These are phyloP conservation scores for Anarrhichthys ocellatus DNA, from an alignment of 2,113 vertebrate species.

Conservation along the genomic window DNA sequence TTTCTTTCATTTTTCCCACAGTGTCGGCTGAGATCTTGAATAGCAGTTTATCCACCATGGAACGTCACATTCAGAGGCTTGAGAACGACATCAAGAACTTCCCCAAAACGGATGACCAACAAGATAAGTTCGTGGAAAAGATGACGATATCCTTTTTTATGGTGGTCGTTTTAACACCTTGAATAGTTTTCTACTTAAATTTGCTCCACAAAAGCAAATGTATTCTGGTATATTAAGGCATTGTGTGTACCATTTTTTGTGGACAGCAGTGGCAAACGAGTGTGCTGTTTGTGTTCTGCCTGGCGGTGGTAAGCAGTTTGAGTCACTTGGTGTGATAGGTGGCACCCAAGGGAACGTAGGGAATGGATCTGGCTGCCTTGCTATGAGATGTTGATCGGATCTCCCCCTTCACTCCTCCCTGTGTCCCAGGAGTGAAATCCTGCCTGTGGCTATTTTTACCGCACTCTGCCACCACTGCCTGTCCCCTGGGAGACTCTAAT, in stretches of 20 bases:
- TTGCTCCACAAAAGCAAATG: not conserved
- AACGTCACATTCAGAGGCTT: conserved; percentile 89
- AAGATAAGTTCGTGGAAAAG: conserved; percentile 98
- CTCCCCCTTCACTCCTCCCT: conserved; percentile 68
- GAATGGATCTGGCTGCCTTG: conserved; percentile 73
- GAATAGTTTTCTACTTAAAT: not conserved
- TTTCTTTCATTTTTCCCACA: conserved; percentile 68
- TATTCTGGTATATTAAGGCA: conserved; percentile 11
- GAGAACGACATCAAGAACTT: conserved; percentile 93
- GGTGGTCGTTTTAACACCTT: not conserved
- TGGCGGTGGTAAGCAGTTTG: conserved; percentile 70
- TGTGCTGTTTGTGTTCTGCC: conserved; percentile 65
- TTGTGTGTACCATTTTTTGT: conserved; percentile 17
- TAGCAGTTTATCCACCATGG: conserved; percentile 91
- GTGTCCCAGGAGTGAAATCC: conserved; percentile 76
- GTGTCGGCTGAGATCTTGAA: conserved; percentile 96
- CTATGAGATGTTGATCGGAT: conserved; percentile 80
- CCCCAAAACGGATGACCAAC: conserved; percentile 86
- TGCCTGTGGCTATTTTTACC: conserved; percentile 82
- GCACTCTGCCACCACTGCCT: conserved; percentile 63
- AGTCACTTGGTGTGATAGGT: conserved; percentile 78
- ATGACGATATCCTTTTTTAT: conserved; percentile 97
- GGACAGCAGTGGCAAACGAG: conserved; percentile 20
- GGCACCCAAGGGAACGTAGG: conserved; percentile 68
- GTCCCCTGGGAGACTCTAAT: conserved; percentile 77